Conservation (phyloP, 2,888 invertebrate genomes). For the Spisula subtruncata region DNA sequence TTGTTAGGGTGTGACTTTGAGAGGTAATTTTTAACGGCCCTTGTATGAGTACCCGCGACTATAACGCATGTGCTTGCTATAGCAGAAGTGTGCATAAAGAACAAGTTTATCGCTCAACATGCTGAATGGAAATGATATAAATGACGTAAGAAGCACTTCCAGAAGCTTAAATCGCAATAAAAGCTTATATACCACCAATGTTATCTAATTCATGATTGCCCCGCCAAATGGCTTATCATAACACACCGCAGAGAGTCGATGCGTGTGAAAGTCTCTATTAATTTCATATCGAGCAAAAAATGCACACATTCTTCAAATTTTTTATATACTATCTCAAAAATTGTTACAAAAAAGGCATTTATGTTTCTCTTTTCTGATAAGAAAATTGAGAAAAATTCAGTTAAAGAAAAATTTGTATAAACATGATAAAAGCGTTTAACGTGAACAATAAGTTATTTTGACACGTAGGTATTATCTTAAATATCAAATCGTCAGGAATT, state of each 20-base stretch:
- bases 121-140: not conserved
- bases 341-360: not conserved
- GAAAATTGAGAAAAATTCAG: too few species aligned
- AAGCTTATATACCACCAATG: not conserved
- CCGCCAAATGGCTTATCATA: constrained; percentile 27
- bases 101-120: not conserved
- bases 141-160: constrained; percentile 11
- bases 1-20: too few species aligned
- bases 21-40: too few species aligned
- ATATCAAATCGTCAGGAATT: not conserved
- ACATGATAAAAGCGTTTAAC: not conserved
- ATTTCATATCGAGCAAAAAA: constrained; percentile 19
- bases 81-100: too few species aligned
- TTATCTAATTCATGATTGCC: not conserved
- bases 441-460: not conserved
- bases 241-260: not conserved
- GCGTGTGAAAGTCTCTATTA: constrained; percentile 4
- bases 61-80: too few species aligned
- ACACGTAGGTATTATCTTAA: not conserved
- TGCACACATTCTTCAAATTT: not conserved
- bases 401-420: too few species aligned
- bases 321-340: not conserved
- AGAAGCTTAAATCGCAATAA: not conserved
- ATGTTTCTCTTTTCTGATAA: too few species aligned
- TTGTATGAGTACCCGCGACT: too few species aligned